Evolutionary conservation across 2,888 invertebrate species (phyloP).

Genomic region (Phalangium opilio): DNA sequence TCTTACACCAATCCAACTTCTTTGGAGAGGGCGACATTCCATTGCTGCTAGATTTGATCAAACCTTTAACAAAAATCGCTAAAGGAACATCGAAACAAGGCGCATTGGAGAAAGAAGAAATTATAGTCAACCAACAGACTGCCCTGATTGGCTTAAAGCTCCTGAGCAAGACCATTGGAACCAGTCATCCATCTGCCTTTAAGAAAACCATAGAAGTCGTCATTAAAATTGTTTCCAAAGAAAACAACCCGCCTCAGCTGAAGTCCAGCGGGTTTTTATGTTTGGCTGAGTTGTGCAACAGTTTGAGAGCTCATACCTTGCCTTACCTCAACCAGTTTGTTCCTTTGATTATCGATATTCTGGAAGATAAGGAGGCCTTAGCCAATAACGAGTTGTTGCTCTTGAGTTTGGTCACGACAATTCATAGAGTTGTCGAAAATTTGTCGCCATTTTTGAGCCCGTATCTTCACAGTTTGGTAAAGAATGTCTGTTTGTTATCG

Average conservation of each 20-base stretch:
- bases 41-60: conserved; percentile 8
- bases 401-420: conserved; percentile 57
- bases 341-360: conserved; percentile 36
- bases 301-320: conserved; percentile 58
- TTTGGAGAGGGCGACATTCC: conserved; percentile 29
- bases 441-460: conserved; percentile 70
- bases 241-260: conserved; percentile 36
- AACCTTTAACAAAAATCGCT: conserved; percentile 45
- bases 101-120: conserved; percentile 38
- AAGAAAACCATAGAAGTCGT: conserved; percentile 50
- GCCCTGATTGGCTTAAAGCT: conserved; percentile 67
- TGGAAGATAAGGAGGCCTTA: conserved; percentile 5
- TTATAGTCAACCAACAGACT: conserved; percentile 59
- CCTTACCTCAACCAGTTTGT: conserved; percentile 59
- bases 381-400: conserved; percentile 32
- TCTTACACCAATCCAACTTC: conserved; percentile 50
- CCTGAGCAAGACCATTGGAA: conserved; percentile 54
- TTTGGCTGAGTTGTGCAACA: conserved; percentile 59
- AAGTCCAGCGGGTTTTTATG: conserved; percentile 28
- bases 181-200: conserved; percentile 50
- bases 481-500: conserved; percentile 4
- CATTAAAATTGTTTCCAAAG: conserved; percentile 42
- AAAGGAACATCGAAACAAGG: conserved; percentile 37
- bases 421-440: conserved; percentile 66
- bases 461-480: conserved; percentile 40